These are phyloP conservation scores for Datnioides undecimradiatus DNA, from an alignment of 2,113 vertebrate genomes.

Conservation along the genomic window DNA sequence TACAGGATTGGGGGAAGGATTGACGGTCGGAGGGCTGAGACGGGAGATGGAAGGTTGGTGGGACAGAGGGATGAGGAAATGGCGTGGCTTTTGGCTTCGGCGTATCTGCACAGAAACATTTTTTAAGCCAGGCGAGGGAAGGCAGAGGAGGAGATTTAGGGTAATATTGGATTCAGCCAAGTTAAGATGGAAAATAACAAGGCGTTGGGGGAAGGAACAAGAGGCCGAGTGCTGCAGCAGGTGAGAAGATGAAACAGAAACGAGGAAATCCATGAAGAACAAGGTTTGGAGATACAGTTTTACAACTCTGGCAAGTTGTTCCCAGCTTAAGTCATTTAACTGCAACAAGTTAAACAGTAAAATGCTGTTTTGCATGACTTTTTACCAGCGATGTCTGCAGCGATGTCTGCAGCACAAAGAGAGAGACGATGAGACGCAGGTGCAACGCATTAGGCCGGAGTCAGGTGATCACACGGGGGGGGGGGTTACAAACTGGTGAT, in stretches of 20 bases:
- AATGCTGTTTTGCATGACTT: background rate
- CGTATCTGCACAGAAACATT: slow-evolving; percentile 4
- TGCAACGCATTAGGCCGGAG: too few relatives aligned
- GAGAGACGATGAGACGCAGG: too few relatives aligned
- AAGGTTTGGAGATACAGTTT: slow-evolving; percentile 1
- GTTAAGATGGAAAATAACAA: slow-evolving; percentile 26
- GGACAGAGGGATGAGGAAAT: slow-evolving; percentile 35
- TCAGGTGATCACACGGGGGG: too few relatives aligned
- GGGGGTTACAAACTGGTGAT: too few relatives aligned
- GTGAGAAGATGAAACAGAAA: slow-evolving; percentile 9
- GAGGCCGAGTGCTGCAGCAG: background rate
- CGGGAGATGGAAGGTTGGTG: slow-evolving; percentile 2
- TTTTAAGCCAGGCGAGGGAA: background rate
- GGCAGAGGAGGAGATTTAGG: slow-evolving; percentile 15
- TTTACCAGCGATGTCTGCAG: background rate
- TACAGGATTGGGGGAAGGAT: slow-evolving; percentile 49
- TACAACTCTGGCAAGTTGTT: background rate
- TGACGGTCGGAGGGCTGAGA: slow-evolving; percentile 21
- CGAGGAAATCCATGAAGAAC: background rate
- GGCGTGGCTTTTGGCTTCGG: slow-evolving; percentile 10
- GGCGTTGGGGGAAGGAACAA: background rate
- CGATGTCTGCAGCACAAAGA: too few relatives aligned
- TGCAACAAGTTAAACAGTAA: background rate
- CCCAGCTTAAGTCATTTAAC: background rate
- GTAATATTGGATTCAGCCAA: slow-evolving; percentile 7